Evolutionary conservation across 2,113 vertebrate genomes (phyloP).

Genomic region (Phoxinus phoxinus): DNA sequence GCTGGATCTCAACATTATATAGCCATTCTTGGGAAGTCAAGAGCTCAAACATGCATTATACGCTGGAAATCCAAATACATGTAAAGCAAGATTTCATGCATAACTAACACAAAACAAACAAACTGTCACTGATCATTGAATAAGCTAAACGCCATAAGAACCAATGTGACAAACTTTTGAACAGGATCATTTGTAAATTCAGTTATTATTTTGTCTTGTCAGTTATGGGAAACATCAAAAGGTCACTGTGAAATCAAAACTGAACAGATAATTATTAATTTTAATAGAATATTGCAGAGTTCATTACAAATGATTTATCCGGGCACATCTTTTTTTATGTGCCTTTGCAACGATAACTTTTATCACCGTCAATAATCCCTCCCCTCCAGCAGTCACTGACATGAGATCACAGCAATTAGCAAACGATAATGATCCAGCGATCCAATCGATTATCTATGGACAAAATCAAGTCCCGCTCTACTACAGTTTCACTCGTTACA

Average conservation of each 20-base stretch:
- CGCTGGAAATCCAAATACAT: background rate
- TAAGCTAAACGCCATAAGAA: background rate
- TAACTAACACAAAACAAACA: background rate
- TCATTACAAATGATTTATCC: background rate
- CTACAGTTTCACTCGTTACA: background rate
- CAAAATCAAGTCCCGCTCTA: background rate
- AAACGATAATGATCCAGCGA: background rate
- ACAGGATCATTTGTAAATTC: background rate
- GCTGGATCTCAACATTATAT: background rate
- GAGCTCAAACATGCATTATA: background rate
- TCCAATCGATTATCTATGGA: background rate
- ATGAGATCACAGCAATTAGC: slow-evolving; percentile 8
- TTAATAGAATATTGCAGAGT: background rate
- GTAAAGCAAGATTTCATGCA: background rate
- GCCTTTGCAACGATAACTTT: background rate
- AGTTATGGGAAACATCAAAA: background rate
- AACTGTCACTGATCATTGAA: background rate
- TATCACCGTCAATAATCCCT: background rate
- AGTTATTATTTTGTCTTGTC: background rate
- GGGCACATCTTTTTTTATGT: background rate
- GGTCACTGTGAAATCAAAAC: background rate
- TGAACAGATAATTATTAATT: background rate
- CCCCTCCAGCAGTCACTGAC: slow-evolving; percentile 14
- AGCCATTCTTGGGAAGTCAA: too few relatives aligned
- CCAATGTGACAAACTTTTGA: background rate